Evolutionary conservation across 2,888 invertebrate genomes (phyloP), one percentile per base, ranked within the genome.

Genomic region (Eilema caniola): DNA sequence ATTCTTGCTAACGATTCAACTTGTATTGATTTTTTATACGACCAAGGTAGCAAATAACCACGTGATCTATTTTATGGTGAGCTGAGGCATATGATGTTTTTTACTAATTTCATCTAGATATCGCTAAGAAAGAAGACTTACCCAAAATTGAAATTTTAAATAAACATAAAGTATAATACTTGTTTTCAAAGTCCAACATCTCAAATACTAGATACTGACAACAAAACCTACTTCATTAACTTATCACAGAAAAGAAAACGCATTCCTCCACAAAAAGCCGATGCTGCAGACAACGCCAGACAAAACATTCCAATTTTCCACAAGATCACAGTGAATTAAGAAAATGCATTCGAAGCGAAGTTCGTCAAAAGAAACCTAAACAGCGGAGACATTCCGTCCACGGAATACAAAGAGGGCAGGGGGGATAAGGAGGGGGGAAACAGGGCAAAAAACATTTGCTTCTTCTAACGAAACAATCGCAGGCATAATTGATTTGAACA

Each of bases 361-460:
- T 90, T 95, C 94, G 93, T 95, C 95, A 94, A 95, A 95, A 94
- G 95, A 92, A 93, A 92, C 90, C 92, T 92, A 88, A 93, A 92
- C 89, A 89, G 80, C 64, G 81, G 88, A 89, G 92, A 90, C 91
- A 90, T 89, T 85, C 84, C 87, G 88, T 88, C 90, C 82, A 74
- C 78, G 83, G 94, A 94, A 95, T 95, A 95, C 92, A 93, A 93
- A 94, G 90, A 81, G 83, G 80, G 67, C 62, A 65, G 82, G 86
- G 85, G 69, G 71, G 78, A 14, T 28, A 33, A 41, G 66, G 37
- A 7, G 71, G 70, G 62, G 72, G 71, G 62, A 28, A 57, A 8
- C 12, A 12, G 56, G 72, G 83, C 87, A 91, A 91, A 92, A 93
- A 93, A 92, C 90, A 91, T 91, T 92, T 88, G 92, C 90, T 90